phyloP scores from a whole-genome alignment of 2,113 vertebrate genomes.

The Ursus arctos region DNA sequence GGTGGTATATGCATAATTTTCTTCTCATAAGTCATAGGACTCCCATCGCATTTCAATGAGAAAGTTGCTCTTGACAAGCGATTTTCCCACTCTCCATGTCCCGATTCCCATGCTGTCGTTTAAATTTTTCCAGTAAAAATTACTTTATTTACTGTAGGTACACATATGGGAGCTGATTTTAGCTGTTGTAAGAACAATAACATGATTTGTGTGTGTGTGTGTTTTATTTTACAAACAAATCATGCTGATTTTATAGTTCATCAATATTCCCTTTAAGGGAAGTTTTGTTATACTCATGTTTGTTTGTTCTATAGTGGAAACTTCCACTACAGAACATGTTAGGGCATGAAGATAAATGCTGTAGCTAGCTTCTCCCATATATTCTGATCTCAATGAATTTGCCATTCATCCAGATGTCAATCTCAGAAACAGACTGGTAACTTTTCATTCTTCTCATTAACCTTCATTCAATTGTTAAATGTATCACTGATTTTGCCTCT shows the following conservation, averaged over 20 bases:
- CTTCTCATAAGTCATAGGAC: neutral
- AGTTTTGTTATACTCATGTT: neutral
- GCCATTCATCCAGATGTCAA: neutral
- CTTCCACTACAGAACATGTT: neutral
- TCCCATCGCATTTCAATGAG: neutral
- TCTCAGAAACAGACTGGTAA: neutral
- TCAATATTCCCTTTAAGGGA: conserved; percentile 1
- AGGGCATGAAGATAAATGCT: neutral
- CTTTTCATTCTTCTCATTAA: neutral
- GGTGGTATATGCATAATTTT: neutral
- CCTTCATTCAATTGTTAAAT: neutral
- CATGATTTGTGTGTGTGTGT: neutral
- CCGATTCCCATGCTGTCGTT: neutral
- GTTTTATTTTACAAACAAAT: neutral
- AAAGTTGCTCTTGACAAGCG: neutral
- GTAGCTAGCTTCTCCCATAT: neutral
- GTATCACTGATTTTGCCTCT: neutral
- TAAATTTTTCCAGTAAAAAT: neutral
- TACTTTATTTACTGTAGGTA: neutral
- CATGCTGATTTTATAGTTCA: neutral
- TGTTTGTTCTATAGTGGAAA: neutral
- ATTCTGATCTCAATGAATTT: neutral
- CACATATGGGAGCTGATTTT: neutral
- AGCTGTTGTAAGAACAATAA: neutral
- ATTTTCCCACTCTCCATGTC: neutral